Base-by-base conservation (phyloP, 2,113 vertebrate species). In the Pelmatolapia mariae region DNA sequence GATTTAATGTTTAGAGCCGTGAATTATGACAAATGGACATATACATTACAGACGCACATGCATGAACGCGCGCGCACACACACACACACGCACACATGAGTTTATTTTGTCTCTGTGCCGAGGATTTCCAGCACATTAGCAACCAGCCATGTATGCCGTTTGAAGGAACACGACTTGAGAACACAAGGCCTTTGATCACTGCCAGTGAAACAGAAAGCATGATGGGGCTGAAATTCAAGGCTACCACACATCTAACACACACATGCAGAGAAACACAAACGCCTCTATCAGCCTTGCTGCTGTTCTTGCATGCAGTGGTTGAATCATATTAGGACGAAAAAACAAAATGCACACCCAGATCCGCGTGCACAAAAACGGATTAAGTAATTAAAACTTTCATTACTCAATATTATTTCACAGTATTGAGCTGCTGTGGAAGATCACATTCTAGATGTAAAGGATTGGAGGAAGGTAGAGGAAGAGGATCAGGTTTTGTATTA, bases 71-170 rank as follows among this genome's bases (percentile, higher is more conserved):
- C 10, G 10, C 7, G 5, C 43, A 8, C 24, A 31, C n/a, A 57
- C 16, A 43, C 43, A 73, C 36, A 53, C 43, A 63, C 2, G 76
- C 33, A 57, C 33, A 24, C 29, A 52, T 2, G 1, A 7, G 86
- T 90, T 90, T 93, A 79, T 88, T 87, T 82, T 82, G 71, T 76
- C 43, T 86, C 68, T 76, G 45, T 76, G 82, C 82, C 18, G 78
- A 92, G 94, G 93, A 92, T 94, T 95, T 96, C 92, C 92, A 93
- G 93, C 24, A 94, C 92, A 94, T 93, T 94, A 93, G 80, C 83
- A 85, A n/a, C 52, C 87, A 90, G 91, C 78, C 87, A 83, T 80
- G 83, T 85, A 79, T 22, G 29, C 83, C 16, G 89, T 87, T 36
- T 89, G 87, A 91, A 45, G 85, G 84, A 82, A 87, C 85, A 5